Evolutionary conservation across 2,113 vertebrate genomes (phyloP).

Genomic region (Charadrius vociferus): DNA sequence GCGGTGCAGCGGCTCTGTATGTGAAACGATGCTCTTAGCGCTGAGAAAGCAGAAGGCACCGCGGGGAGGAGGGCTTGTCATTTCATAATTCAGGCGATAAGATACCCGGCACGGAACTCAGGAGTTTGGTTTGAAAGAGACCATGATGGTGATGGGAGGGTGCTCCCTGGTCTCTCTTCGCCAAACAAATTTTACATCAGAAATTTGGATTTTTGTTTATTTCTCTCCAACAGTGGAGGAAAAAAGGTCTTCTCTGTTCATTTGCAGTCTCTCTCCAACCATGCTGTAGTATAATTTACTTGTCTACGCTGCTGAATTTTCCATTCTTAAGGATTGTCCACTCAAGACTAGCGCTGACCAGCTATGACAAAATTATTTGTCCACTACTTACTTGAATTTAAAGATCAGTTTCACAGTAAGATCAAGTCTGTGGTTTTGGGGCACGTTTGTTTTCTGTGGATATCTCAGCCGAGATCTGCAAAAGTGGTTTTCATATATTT

Average conservation of each 20-base stretch:
- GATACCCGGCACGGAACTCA: not conserved
- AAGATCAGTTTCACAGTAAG: not conserved
- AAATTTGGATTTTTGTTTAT: not conserved
- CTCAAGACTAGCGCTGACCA: not conserved
- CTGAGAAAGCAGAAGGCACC: not conserved
- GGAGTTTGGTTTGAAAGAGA: not conserved
- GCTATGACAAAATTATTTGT: not conserved
- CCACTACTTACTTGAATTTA: not conserved
- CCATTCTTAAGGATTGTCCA: not conserved
- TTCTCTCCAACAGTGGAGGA: not conserved
- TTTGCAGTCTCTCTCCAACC: not conserved
- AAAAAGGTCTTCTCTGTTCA: not conserved
- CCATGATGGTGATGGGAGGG: not conserved
- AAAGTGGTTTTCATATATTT: not conserved
- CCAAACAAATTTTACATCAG: not conserved
- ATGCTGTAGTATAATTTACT: no score
- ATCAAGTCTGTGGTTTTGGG: not conserved
- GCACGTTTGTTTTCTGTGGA: not conserved
- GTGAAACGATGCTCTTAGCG: not conserved
- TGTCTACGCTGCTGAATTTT: not conserved
- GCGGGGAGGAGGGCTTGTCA: rapidly evolving
- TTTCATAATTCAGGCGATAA: not conserved
- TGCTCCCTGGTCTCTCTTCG: not conserved
- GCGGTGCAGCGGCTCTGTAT: not conserved
- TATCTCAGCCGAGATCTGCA: not conserved